These are phyloP conservation scores for Pangasius djambal DNA, from an alignment of 2,797 vertebrate genomes.

Conservation along the genomic window DNA sequence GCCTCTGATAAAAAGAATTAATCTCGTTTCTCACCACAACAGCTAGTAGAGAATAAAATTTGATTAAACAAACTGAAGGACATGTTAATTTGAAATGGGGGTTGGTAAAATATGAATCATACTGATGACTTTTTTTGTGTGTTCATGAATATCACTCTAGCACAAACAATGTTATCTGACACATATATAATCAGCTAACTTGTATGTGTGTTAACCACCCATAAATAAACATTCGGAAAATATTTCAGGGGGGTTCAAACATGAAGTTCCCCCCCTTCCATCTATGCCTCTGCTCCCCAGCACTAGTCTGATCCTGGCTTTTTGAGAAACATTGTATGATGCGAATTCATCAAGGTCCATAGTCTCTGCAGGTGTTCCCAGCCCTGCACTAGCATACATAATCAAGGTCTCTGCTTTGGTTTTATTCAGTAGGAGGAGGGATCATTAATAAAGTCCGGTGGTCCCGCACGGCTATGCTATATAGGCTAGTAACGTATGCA, in stretches of 20 bases:
- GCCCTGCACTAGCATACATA: constrained; percentile 16
- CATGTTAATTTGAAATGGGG: too few relatives aligned
- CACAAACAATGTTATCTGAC: background rate
- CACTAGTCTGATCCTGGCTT: background rate
- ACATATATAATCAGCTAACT: background rate
- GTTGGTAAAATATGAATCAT: background rate
- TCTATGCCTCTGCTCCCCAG: background rate
- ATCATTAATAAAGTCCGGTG: constrained; percentile 10
- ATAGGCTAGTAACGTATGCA: constrained; percentile 7
- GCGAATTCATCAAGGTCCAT: constrained; percentile 7
- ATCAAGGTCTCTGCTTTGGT: constrained; percentile 21
- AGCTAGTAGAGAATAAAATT: background rate
- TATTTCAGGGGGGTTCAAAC: background rate
- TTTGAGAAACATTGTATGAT: background rate
- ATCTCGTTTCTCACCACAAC: background rate
- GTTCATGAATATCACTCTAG: background rate
- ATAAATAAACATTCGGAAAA: background rate
- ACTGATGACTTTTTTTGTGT: background rate
- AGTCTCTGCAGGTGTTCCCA: constrained; percentile 38
- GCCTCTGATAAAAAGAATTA: too few relatives aligned
- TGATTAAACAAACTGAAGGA: background rate
- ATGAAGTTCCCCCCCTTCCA: too few relatives aligned
- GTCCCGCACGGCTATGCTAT: background rate
- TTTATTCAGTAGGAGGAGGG: constrained; percentile 19
- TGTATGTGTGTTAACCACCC: background rate